Evolutionary conservation across 2,888 invertebrate species (phyloP).

Genomic region (Octonoba sinensis): DNA sequence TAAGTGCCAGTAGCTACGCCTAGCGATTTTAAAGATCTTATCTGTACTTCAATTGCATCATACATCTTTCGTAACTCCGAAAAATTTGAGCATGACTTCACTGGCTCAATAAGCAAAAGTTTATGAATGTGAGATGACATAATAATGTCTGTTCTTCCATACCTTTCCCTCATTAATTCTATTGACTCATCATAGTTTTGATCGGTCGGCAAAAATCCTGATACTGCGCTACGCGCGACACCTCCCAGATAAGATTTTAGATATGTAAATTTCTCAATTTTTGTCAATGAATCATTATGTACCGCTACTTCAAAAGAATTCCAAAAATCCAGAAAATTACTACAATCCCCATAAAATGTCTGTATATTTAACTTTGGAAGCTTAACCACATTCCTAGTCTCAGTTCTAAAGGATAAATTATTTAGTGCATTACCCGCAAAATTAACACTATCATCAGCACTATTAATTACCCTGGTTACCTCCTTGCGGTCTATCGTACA

Average conservation of each 20-base stretch:
- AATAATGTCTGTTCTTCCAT: conserved; percentile 11
- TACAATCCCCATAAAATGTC: conserved; percentile 20
- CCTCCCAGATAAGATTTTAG: conserved; percentile 31
- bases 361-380: conserved; percentile 11
- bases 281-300: conserved; percentile 12
- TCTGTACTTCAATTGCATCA: conserved; percentile 12
- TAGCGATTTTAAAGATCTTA: conserved; percentile 6
- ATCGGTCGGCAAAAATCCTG: conserved; percentile 6
- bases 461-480: not conserved
- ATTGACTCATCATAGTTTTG: conserved; percentile 22
- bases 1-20: not conserved
- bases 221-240: not conserved
- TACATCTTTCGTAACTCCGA: conserved; percentile 14
- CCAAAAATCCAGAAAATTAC: conserved; percentile 23
- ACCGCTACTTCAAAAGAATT: conserved; percentile 25
- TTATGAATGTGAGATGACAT: too few relatives aligned
- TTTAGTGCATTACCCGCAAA: too few relatives aligned
- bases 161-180: conserved; percentile 11
- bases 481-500: conserved; percentile 3
- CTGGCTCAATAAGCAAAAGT: conserved; percentile 2
- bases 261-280: conserved; percentile 30
- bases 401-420: not conserved
- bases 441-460: too few relatives aligned
- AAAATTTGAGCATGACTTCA: not conserved
- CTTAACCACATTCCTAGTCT: conserved; percentile 13